Evolutionary conservation across 1,140 invertebrate species (phyloP), one percentile per base, ranked within the genome.

Genomic region (Drosophila varians): DNA sequence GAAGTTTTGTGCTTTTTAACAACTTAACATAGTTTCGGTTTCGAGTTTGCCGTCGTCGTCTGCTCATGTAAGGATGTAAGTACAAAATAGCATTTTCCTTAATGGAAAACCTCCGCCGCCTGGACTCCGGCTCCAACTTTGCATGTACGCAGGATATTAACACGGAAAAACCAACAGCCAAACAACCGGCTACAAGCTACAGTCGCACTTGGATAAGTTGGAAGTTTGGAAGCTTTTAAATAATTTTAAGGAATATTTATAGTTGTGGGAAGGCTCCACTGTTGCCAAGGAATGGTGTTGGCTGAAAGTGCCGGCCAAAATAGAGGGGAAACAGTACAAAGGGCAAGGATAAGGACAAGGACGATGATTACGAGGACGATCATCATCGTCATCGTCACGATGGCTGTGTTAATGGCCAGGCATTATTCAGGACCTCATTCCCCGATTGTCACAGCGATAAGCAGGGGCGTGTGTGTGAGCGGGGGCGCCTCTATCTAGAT

Each of bases 1-100:
- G 61, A 65, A 83, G 72, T 79, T 76, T 65, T 86, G 72, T 55
- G 72, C 71, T 84, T 76, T 84, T 86, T 76, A 86, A 76, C 80
- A 84, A 84, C 72, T 84, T 84, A 86, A 84, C 80, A 86, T 84
- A 55, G 80, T 86, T 60, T 71, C 70, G 68, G 53, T 72, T 48
- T 61, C 65, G 71, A 57, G 74, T 82, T 61, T 77, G 5, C 16
- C 54, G 28, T 8, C 58, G 58, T 31, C 57, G 25, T 26, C 72
- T 76, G 65, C 49, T 55, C 70, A 73, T 74, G 72, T 74, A 23
- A 56, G 70, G 72, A 55, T 74, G 70, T 74, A 74, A 70, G 56
- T 74, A 84, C 80, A 84, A 84, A 84, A 84, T 86, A 80, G 72
- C 82, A 65, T 84, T 80, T 87, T 84, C 80, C 80, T 86, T 71